These are phyloP conservation scores for Mormoops blainvillei DNA, from an alignment of 2,113 vertebrate genomes.

Conservation along the genomic window DNA sequence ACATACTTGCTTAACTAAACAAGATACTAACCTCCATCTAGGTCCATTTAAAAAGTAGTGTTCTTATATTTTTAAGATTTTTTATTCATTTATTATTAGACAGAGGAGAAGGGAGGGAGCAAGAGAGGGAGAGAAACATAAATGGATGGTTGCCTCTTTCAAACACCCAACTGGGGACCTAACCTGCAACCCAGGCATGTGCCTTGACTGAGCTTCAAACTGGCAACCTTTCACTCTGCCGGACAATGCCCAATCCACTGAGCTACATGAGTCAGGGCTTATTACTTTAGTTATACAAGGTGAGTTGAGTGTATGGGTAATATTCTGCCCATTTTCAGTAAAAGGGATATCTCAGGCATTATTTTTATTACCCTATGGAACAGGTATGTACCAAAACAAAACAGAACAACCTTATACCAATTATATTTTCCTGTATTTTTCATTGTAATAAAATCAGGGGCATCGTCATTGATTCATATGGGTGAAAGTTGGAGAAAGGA, in stretches of 20 bases:
- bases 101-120: no score
- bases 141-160: no score
- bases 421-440: neutral
- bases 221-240: no score
- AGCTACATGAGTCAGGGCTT: neutral
- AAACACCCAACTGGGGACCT: no score
- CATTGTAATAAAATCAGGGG: neutral
- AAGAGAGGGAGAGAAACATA: no score
- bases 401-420: neutral
- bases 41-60: neutral
- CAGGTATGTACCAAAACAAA: neutral
- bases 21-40: neutral
- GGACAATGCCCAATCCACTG: no score
- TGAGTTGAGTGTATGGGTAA: neutral
- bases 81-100: no score
- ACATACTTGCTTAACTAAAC: constrained; percentile 9
- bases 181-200: no score
- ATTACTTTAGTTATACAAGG: neutral
- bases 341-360: neutral
- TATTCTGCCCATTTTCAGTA: neutral
- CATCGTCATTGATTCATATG: neutral
- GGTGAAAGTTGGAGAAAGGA: neutral
- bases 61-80: neutral
- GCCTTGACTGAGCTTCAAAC: no score
- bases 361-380: neutral